Evolutionary conservation across 2,113 vertebrate genomes (phyloP), one percentile per base, ranked within the genome.

Genomic region (mouse (Mus musculus)): DNA sequence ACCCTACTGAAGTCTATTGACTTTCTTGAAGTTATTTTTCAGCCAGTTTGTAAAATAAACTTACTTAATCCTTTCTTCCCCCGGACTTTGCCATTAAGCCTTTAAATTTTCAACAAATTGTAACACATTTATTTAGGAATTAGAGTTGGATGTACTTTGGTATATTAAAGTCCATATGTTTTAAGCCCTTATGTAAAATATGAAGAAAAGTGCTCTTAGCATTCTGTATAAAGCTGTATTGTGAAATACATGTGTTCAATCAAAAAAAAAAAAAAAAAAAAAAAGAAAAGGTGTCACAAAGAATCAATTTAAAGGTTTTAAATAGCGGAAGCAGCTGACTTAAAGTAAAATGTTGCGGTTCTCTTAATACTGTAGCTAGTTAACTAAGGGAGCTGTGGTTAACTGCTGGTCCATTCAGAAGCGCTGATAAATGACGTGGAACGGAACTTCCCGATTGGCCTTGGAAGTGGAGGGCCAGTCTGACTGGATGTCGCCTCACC

Each of bases 1-100:
- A 97, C 99, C 99, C 0, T 99, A 99, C 98, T 99, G 91, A 99
- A 67, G 91, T 96, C n/a, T 97, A 59, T 94, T 87, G 94, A 65
- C 97, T 52, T 42, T 81, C 33, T 93, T 36, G 2, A 94, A 72
- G 92, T 95, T 28, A 24, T 94, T 87, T 98, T 98, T 96, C 95
- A 96, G 95, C 98, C 97, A 98, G 97, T 97, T 98, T 96, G 11
- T 95, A 94, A 98, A 98, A 98, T 96, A 97, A 98, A 97, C 94
- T 73, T 89, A 73, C 19, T 91, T 67, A 86, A 13, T 82, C 67
- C 93, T 88, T 76, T 59, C 39, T 30, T 92, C 11, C 59, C 73
- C n/a, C 56, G 72, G 30, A 97, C n/a, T 49, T 75, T 96, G 95
- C 96, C 96, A 98, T 97, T 97, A 93, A 98, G 96, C 91, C 85